Percentiles rank a stretch among this genome's conserved stretches.
Evolutionary conservation across 2,888 invertebrate genomes (phyloP).

Genomic region (Macrosoma leucophasiata): DNA sequence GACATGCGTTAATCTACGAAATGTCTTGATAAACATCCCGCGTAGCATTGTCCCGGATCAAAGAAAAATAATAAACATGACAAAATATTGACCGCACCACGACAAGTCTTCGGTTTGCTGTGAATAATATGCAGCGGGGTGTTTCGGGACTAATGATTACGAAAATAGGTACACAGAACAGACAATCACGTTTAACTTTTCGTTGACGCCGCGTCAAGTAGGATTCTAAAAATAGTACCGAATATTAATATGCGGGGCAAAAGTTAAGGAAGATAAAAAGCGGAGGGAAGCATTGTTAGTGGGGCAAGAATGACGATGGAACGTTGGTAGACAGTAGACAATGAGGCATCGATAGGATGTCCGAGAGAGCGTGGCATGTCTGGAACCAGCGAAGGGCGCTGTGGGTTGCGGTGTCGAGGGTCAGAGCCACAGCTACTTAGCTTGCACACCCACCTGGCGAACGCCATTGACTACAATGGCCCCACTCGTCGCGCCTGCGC

Average conservation of each 20-base stretch:
- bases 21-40: conserved; percentile 48
- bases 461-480: conserved; percentile 69
- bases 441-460: conserved; percentile 69
- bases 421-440: conserved; percentile 54
- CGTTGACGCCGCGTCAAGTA: too few relatives aligned
- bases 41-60: conserved; percentile 56
- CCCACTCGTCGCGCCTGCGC: conserved; percentile 49
- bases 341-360: conserved; percentile 20
- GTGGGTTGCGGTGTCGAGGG: conserved; percentile 35
- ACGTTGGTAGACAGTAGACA: too few relatives aligned
- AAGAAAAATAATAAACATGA: conserved; percentile 59
- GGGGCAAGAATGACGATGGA: too few relatives aligned
- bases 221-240: too few relatives aligned
- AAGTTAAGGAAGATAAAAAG: too few relatives aligned
- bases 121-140: conserved; percentile 43
- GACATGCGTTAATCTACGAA: conserved; percentile 49
- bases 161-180: conserved; percentile 47
- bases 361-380: conserved; percentile 22
- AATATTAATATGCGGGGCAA: too few relatives aligned
- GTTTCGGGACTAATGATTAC: conserved; percentile 47
- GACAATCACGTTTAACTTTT: too few relatives aligned
- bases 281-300: too few relatives aligned
- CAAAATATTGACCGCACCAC: conserved; percentile 54
- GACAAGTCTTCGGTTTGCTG: conserved; percentile 55
- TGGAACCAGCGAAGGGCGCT: conserved; percentile 24